Evolutionary conservation across 2,797 vertebrate genomes (phyloP).

Genomic region (Myripristis murdjan): DNA sequence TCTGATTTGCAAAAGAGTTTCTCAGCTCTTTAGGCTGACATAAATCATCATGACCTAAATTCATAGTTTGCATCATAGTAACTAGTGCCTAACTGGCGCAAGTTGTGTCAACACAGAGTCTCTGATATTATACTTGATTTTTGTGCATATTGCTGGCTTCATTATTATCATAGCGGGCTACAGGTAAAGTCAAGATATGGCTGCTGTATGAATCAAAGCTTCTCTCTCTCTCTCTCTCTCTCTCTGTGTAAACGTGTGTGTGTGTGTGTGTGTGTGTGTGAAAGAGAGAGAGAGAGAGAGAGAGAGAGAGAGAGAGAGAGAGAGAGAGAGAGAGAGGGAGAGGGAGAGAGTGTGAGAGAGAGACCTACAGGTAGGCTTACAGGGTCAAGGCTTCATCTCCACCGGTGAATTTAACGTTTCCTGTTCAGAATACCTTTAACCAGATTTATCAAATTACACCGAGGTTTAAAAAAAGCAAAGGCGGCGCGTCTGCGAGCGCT

Average conservation of each 20-base stretch:
- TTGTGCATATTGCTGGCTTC: neutral
- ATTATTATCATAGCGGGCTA: neutral
- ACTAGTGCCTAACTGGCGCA: neutral
- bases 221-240: neutral
- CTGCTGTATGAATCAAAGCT: constrained; percentile 6
- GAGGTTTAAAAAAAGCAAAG: neutral
- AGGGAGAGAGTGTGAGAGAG: neutral
- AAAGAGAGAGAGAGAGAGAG: too few species aligned
- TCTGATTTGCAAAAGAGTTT: neutral
- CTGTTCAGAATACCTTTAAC: neutral
- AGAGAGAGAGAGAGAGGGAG: constrained; percentile 10
- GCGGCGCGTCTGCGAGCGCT: neutral
- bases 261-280: too few species aligned
- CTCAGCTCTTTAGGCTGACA: neutral
- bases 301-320: neutral
- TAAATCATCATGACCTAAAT: neutral
- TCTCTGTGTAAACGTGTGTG: neutral
- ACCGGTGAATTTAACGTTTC: neutral
- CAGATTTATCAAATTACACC: neutral
- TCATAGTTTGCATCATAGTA: neutral
- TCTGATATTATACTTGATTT: neutral
- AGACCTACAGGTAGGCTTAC: constrained; percentile 3
- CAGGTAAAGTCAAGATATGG: neutral
- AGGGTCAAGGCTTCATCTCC: neutral
- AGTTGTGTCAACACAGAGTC: neutral